A percentile compares a stretch with the other conserved stretches of the same genome.
These are phyloP conservation scores for Diplodus sargus DNA, from an alignment of 2,797 vertebrate species.

Conservation along the genomic window DNA sequence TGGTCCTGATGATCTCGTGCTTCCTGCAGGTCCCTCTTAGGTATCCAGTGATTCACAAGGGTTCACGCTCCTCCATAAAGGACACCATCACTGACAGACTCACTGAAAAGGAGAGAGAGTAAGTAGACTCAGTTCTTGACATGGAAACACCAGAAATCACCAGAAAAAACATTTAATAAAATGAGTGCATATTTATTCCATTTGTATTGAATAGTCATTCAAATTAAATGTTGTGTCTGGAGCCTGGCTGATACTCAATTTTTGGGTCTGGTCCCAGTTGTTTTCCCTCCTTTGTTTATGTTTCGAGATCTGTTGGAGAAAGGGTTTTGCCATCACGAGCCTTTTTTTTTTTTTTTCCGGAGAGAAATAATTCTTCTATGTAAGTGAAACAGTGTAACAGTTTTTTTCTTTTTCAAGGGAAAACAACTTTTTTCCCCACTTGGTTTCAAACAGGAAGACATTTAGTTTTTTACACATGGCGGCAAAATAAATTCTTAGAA, in stretches of 20 bases:
- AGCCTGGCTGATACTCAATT: too few species aligned
- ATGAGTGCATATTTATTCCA: not conserved
- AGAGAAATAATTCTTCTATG: too few species aligned
- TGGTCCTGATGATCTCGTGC: slow-evolving; percentile 98
- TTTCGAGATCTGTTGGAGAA: not conserved
- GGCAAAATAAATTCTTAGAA: too few species aligned
- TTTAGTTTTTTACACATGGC: too few species aligned
- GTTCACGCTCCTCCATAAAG: slow-evolving; percentile 96
- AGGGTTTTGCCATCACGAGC: too few species aligned
- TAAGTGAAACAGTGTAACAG: too few species aligned
- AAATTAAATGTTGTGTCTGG: not conserved
- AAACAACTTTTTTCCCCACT: too few species aligned
- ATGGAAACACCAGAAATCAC: not conserved
- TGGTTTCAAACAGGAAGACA: too few species aligned
- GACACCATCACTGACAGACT: slow-evolving; percentile 99
- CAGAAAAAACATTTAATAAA: not conserved
- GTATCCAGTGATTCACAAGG: slow-evolving; percentile 97
- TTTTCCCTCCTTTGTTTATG: too few species aligned
- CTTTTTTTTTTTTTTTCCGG: too few species aligned
- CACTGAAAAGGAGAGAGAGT: slow-evolving; percentile 98
- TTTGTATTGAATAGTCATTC: not conserved
- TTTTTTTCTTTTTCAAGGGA: too few species aligned
- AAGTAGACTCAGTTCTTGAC: slow-evolving; percentile 76
- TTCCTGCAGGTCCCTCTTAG: slow-evolving; percentile 98
- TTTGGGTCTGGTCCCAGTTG: too few species aligned